Evolutionary conservation across 2,797 vertebrate species (phyloP).

Genomic region (Coregonus suidteri): DNA sequence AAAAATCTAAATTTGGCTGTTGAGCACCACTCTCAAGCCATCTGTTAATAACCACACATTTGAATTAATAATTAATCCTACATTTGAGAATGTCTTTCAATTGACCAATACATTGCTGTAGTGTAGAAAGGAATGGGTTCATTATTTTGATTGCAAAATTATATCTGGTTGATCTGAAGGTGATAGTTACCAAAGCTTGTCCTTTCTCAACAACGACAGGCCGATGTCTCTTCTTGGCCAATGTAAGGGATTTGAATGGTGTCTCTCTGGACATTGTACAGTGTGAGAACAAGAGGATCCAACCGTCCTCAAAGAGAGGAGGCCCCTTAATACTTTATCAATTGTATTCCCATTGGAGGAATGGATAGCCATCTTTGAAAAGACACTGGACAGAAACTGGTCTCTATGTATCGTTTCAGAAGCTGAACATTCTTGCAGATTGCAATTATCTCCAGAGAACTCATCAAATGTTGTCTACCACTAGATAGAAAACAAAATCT

Average conservation of each 20-base stretch:
- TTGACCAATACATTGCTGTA: neutral
- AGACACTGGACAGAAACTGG: neutral
- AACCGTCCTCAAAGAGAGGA: neutral
- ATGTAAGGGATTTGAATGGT: neutral
- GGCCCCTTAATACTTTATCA: neutral
- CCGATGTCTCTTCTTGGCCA: neutral
- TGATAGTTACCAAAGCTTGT: neutral
- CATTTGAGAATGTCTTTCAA: constrained; percentile 21
- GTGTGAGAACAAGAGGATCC: neutral
- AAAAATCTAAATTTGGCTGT: constrained; percentile 33
- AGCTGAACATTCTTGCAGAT: neutral
- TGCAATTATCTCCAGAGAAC: neutral
- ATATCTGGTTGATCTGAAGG: neutral
- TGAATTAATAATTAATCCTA: constrained; percentile 15
- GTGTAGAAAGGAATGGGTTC: neutral
- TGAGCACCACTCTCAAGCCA: constrained; percentile 7
- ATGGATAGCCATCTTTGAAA: neutral
- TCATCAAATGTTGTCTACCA: neutral
- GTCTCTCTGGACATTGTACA: neutral
- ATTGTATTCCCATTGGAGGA: neutral
- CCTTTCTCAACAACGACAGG: neutral
- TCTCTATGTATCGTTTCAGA: neutral
- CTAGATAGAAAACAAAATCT: neutral
- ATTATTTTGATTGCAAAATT: neutral
- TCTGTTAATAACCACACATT: constrained; percentile 10